These are phyloP conservation scores for Agrenia bidenticulata DNA, from an alignment of 2,888 invertebrate genomes.

Conservation along the genomic window DNA sequence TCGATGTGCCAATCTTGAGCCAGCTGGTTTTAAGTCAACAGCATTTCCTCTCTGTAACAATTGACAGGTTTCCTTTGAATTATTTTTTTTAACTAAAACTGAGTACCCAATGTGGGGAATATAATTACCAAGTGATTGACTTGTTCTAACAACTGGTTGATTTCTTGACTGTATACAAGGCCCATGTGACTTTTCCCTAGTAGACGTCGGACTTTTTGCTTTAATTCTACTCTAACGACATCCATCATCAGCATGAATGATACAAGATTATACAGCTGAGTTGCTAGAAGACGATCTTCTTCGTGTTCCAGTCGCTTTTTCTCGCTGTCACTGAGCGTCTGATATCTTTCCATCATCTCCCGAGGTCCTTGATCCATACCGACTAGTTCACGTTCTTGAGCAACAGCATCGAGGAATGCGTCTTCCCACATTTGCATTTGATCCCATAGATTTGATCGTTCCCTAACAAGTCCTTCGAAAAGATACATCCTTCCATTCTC, in stretches of 20 bases:
- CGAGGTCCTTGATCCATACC: conserved; percentile 99
- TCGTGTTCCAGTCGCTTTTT: conserved; percentile 94
- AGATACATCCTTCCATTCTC: conserved; percentile 86
- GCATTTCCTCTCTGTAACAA: conserved; percentile 87
- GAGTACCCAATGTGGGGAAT: not conserved
- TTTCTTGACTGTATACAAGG: conserved; percentile 93
- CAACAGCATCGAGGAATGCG: conserved; percentile 94
- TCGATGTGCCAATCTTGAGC: conserved; percentile 90
- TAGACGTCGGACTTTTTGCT: conserved; percentile 83
- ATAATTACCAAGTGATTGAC: conserved; percentile 80
- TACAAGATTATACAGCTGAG: conserved; percentile 92
- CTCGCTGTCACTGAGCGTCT: conserved; percentile 86
- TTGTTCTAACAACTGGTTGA: conserved; percentile 93
- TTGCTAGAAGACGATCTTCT: conserved; percentile 91
- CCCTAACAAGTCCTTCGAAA: conserved; percentile 79
- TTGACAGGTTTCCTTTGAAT: not conserved
- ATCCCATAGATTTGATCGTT: conserved; percentile 89
- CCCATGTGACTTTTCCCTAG: conserved; percentile 99
- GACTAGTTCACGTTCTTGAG: conserved; percentile 96
- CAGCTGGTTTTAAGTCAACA: conserved; percentile 92
- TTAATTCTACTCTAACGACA: conserved; percentile 78
- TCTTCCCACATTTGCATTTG: conserved; percentile 99
- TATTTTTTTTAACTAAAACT: not conserved
- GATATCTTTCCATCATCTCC: conserved; percentile 98
- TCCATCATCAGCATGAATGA: conserved; percentile 93